These are phyloP conservation scores for Diglossa cyanea DNA, from an alignment of 2,797 vertebrate species.

Conservation along the genomic window DNA sequence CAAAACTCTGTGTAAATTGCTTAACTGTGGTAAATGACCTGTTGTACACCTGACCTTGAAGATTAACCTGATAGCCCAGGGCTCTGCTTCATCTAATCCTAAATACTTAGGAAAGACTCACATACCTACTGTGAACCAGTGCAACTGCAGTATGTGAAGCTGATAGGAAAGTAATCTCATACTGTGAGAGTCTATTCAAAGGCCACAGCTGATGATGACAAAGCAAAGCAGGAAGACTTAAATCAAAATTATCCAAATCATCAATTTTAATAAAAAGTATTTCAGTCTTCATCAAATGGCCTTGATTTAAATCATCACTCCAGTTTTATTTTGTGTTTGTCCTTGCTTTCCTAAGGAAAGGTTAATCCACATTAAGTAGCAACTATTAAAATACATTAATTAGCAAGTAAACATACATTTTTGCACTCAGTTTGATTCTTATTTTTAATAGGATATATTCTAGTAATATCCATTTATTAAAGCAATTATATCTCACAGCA, in stretches of 20 bases:
- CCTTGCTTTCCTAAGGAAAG: slow-evolving; percentile 4
- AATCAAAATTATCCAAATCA: neutral
- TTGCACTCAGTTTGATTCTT: neutral
- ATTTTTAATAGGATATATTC: neutral
- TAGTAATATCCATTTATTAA: neutral
- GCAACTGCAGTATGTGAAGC: neutral
- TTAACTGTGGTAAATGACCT: neutral
- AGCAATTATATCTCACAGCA: neutral
- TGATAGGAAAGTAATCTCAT: neutral
- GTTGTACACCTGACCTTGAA: neutral
- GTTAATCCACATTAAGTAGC: neutral
- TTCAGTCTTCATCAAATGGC: neutral
- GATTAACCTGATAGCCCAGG: neutral
- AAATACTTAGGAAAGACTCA: neutral
- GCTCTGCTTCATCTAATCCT: neutral
- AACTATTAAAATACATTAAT: slow-evolving; percentile 10
- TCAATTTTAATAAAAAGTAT: neutral
- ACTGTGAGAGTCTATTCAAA: neutral
- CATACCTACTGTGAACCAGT: neutral
- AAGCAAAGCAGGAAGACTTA: neutral
- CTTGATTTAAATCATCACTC: neutral
- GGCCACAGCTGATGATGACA: neutral
- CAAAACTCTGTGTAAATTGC: neutral
- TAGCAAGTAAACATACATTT: slow-evolving; percentile 30
- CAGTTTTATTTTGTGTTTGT: neutral